Base-by-base conservation (phyloP, 1,140 invertebrate genomes). In the Atta colombica region DNA sequence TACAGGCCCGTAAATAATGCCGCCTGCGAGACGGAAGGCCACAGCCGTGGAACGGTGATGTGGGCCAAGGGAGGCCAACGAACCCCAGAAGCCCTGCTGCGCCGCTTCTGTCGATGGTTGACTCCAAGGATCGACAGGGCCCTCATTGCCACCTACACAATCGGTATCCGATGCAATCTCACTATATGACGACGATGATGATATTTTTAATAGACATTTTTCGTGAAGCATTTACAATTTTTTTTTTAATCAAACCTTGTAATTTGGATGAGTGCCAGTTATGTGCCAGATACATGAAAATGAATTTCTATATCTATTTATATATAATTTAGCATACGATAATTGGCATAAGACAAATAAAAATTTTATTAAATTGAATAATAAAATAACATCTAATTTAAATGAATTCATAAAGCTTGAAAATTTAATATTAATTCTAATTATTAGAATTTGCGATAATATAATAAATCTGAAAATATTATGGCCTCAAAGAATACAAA, bases 41-140 rank as follows among this genome's bases (percentile, higher is more conserved):
- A n/a, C 28, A 74, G 55, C 39, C 69, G 14, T 45, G 69, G 39
- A 39, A 35, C 80, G 68, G 55, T 14, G 69, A 84, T 75, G 69
- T 84, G 69, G 80, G 80, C 80, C 80, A 84, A 84, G 80, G 69
- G 80, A 84, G 80, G 69, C 80, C 80, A 84, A 84, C 58, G 80
- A 82, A 84, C 69, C 69, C 39, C 55, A 28, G 21, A 21, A 21
- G 39, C 35, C 18, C 55, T 55, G 49, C 66, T 45, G 78, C 68
- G 49, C 66, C 61, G 78, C 53, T 72, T 60, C 39, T 72, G 69
- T 25, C 39, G 58, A 74, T 51, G 21, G 39, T 84, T 75, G 69
- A 75, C 53, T 82, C 14, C 14, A 51, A 21, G 49, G 31, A 39
- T 51, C 39, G 39, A 51, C 69, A 75, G n/a, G 55, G 2, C 39